These are phyloP conservation scores for Sarcoramphus papa DNA, from an alignment of 2,797 vertebrate species.

Conservation along the genomic window DNA sequence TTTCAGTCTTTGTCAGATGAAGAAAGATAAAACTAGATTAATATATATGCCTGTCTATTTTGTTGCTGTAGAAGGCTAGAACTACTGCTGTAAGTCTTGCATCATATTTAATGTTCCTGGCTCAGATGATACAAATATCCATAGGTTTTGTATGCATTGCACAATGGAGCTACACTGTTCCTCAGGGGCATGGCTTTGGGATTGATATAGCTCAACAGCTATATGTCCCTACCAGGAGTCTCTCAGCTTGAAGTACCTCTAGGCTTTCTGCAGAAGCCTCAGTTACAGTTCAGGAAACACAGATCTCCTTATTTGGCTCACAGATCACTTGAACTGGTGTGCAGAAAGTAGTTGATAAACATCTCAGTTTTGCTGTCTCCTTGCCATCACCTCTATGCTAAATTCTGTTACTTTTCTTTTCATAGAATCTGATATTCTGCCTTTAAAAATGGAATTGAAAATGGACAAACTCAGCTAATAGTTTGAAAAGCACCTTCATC, in stretches of 20 bases:
- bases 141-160: background rate
- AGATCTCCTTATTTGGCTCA: background rate
- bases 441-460: background rate
- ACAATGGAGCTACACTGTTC: background rate
- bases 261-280: background rate
- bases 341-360: background rate
- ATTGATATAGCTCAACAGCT: background rate
- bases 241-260: background rate
- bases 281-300: background rate
- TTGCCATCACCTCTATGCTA: background rate
- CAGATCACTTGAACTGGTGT: background rate
- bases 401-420: background rate
- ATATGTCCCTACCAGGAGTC: background rate
- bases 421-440: background rate
- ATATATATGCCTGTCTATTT: background rate
- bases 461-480: background rate
- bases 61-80: background rate
- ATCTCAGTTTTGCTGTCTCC: background rate
- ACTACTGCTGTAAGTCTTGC: background rate
- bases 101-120: background rate
- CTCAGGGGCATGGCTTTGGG: background rate
- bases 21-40: conserved; percentile 30
- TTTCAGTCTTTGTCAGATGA: conserved; percentile 41
- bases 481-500: background rate
- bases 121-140: background rate